Percentiles rank a stretch among this genome's conserved stretches.
Conservation (phyloP, 2,888 invertebrate species). For the Rhorus exstirpatorius region DNA sequence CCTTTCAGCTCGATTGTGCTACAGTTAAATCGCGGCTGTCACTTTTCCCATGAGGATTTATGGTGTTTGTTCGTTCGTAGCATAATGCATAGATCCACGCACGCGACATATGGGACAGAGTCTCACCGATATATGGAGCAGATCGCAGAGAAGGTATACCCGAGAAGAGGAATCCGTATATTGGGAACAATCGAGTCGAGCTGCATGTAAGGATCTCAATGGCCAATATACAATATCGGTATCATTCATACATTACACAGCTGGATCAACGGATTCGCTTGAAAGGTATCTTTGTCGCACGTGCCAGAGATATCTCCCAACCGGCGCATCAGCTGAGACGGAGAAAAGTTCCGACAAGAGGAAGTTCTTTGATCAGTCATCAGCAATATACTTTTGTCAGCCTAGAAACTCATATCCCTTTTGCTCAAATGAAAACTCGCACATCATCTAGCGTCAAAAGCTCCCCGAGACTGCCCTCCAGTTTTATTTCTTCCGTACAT, state of each 20-base stretch:
- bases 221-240: neutral
- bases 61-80: conserved; percentile 50
- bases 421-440: conserved; percentile 8
- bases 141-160: neutral
- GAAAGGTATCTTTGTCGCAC: conserved; percentile 13
- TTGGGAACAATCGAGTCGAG: neutral
- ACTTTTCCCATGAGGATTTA: conserved; percentile 66
- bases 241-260: conserved; percentile 3
- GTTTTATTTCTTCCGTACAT: conserved; percentile 30
- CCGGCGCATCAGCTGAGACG: neutral
- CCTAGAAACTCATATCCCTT: conserved; percentile 23
- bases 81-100: conserved; percentile 43
- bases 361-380: conserved; percentile 37
- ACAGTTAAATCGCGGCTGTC: conserved; percentile 68
- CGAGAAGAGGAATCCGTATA: neutral
- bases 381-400: conserved; percentile 23
- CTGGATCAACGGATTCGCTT: neutral
- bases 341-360: conserved; percentile 28
- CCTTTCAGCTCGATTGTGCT: conserved; percentile 63
- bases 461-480: conserved; percentile 25
- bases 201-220: neutral
- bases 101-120: conserved; percentile 48
- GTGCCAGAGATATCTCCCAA: conserved; percentile 33
- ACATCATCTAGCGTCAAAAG: conserved; percentile 29
- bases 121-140: neutral